Evolutionary conservation across 2,888 invertebrate species (phyloP), one percentile per base, ranked within the genome.

Genomic region (Stictocephala bisonia): DNA sequence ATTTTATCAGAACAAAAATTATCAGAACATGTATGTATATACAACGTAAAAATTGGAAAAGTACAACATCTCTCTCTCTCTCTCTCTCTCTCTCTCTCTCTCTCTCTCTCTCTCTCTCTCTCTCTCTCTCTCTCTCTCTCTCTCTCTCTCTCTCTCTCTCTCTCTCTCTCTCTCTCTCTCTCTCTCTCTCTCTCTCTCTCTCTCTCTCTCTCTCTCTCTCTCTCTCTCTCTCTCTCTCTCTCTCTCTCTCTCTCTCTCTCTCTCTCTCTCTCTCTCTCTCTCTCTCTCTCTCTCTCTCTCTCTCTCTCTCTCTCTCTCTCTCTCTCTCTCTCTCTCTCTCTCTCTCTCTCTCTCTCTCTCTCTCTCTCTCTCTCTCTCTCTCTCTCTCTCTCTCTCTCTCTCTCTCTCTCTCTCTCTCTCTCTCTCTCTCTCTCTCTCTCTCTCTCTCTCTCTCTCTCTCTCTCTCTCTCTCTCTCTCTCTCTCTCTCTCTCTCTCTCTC

Each of bases 401-500:
- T 44, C 44, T 44, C 44, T 4, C 44, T 44, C 44, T 44, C 44
- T 44, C 44, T 44, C 44, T 44, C 44, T 44, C 44, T 44, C 44
- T 44, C 44, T 44, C 44, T 44, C 44, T 44, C 44, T 44, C 44
- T 44, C 44, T 44, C 44, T 44, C 44, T 44, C 44, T 44, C 44
- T 44, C 44, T 44, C 44, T 44, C 44, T 44, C 44, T 44, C 44
- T 44, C 44, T 44, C 44, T 44, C 44, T 44, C 50, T 48, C 50
- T 48, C 50, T 48, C 50, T 48, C 50, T 48, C 50, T 48, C 50
- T 48, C 50, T 48, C 50, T 48, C 50, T 48, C 50, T 48, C 50
- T 48, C 50, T 48, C 50, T 48, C 50, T 48, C 15, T 48, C 50
- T 48, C 50, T 48, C 50, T 48, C 50, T 48, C 50, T 24, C n/a